Base-by-base conservation (phyloP, 2,888 invertebrate species). In the Maniola hyperantus region DNA sequence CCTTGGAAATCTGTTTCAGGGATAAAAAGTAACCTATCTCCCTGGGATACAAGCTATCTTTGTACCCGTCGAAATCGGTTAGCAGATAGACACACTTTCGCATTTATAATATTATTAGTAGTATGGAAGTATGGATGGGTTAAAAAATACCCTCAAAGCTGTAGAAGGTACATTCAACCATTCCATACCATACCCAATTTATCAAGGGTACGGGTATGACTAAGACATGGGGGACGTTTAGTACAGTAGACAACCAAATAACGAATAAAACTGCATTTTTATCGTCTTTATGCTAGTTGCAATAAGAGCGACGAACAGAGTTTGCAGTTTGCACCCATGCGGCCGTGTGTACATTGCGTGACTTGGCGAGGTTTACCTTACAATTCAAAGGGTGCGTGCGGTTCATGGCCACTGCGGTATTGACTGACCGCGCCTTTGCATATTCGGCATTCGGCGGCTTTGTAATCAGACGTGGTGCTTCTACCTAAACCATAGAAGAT, bases 331-430 rank as follows among this genome's bases (percentile, higher is more conserved):
- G 65, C 53, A 44, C n/a, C 44, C 11, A 13, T 54, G 46, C 39
- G 58, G 46, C 54, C 42, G 42, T 58, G 42, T 42, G 53, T 59
- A 60, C 44, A 57, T 71, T 55, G 67, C 68, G 67, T 71, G 68
- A 66, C 58, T 64, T 48, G 20, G 42, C 58, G 44, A 33, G 59
- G 69, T 78, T 77, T 73, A 73, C 69, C 42, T 55, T 54, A 67
- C 46, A 36, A 64, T 75, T 73, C 70, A 68, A 68, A 71, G 81
- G 82, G 80, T 76, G 80, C 71, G 77, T 72, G 54, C 58, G 62
- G 72, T 69, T 80, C 80, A 83, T 72, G 80, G 83, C 73, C 79
- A 70, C 66, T 72, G 62, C 65, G 65, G 67, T 68, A 73, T 68
- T 65, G 70, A 72, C 68, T 72, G 73, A 68, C 75, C 78, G 71